These are phyloP conservation scores for Unio delphinus DNA, from an alignment of 2,888 invertebrate species.

Conservation along the genomic window DNA sequence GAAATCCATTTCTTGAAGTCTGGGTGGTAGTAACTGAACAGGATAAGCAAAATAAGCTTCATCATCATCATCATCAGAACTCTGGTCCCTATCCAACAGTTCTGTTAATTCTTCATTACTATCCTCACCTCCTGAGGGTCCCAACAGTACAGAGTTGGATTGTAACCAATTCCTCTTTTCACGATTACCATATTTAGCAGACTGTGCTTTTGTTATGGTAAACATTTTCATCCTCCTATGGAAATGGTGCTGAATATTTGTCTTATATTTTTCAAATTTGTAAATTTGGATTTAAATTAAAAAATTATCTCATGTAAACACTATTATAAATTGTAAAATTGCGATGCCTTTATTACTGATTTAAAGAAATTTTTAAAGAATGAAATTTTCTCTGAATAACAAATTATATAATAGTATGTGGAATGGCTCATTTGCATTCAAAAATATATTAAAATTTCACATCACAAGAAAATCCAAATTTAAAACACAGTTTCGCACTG, in stretches of 20 bases:
- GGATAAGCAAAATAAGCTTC: constrained; percentile 30
- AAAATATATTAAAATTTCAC: too few relatives aligned
- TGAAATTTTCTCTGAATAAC: too few relatives aligned
- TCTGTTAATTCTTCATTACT: neutral
- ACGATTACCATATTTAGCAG: constrained; percentile 4
- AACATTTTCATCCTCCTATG: constrained; percentile 20
- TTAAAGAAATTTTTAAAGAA: too few relatives aligned
- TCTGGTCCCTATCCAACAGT: constrained; percentile 10
- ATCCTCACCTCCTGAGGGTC: neutral
- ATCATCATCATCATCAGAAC: constrained; percentile 23
- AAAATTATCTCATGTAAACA: neutral
- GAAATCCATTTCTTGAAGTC: constrained; percentile 40
- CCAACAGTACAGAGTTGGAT: neutral
- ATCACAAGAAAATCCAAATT: too few relatives aligned
- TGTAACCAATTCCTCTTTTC: neutral
- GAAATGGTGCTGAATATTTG: neutral
- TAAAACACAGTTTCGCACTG: too few relatives aligned
- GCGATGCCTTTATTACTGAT: too few relatives aligned
- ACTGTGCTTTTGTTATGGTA: constrained; percentile 22
- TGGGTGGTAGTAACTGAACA: constrained; percentile 27
- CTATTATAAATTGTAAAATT: too few relatives aligned
- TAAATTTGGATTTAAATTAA: neutral
- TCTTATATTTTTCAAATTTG: neutral
- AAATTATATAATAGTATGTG: too few relatives aligned
- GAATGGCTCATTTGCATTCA: too few relatives aligned